Evolutionary conservation across 2,797 vertebrate genomes (phyloP).

Genomic region (Pantherophis alleghaniensis): DNA sequence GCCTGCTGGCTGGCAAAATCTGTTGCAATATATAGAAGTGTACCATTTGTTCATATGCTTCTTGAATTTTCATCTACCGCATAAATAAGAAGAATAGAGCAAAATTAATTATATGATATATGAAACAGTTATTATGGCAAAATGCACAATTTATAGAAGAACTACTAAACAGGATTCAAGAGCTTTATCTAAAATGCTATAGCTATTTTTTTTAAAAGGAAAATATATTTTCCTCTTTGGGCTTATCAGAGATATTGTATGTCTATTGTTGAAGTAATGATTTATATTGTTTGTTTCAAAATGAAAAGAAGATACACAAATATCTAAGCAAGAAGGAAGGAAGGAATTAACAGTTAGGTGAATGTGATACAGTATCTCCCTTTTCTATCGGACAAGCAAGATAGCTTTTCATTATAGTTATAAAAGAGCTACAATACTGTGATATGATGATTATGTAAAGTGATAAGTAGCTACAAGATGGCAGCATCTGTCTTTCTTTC

Average conservation of each 20-base stretch:
- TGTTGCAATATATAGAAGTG: not conserved
- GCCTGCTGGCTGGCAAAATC: not conserved
- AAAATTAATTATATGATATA: not conserved
- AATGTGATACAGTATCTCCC: not conserved
- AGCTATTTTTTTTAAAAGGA: not conserved
- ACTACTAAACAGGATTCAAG: not conserved
- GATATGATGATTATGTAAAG: conserved; percentile 55
- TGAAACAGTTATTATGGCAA: not conserved
- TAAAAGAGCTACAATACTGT: conserved; percentile 42
- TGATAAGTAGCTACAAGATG: conserved; percentile 50
- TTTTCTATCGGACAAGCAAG: conserved; percentile 4
- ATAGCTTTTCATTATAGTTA: conserved; percentile 41
- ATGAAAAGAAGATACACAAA: not conserved
- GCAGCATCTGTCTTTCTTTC: conserved; percentile 59
- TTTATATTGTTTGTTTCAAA: not conserved
- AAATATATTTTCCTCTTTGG: not conserved
- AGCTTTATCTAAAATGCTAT: not conserved
- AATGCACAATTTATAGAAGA: not conserved
- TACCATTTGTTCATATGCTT: not conserved
- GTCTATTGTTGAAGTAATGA: not conserved
- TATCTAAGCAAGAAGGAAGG: not conserved
- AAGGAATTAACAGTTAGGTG: not conserved
- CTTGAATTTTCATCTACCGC: not conserved
- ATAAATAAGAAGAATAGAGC: not conserved
- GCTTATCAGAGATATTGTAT: not conserved